Percentiles rank a stretch among this genome's conserved stretches.
Conservation (phyloP, 2,113 vertebrate genomes). For the Furnarius figulus region DNA sequence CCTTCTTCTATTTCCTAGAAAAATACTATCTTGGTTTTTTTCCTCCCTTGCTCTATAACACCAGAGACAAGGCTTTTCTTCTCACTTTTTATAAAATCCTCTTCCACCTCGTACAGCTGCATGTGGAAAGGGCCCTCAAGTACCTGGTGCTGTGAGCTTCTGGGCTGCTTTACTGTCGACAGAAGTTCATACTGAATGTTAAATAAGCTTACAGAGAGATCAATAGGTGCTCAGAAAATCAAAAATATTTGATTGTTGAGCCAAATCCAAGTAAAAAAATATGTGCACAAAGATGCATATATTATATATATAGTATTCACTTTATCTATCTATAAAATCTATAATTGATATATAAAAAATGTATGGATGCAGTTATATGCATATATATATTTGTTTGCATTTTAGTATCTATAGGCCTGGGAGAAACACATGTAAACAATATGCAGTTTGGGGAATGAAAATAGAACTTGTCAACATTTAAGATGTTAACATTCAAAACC, state of each 20-base stretch:
- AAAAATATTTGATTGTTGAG: background rate
- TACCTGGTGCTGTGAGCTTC: background rate
- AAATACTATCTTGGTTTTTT: background rate
- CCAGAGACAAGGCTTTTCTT: background rate
- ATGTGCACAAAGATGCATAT: background rate
- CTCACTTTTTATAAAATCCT: background rate
- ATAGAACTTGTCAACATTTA: slow-evolving; percentile 6
- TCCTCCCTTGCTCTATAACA: background rate
- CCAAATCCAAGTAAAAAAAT: background rate
- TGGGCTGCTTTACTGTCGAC: background rate
- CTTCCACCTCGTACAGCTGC: background rate
- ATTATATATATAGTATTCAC: background rate
- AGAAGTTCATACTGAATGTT: background rate
- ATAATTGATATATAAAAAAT: background rate
- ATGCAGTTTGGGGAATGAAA: background rate
- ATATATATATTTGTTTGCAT: background rate
- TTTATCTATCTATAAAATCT: background rate
- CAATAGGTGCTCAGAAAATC: background rate
- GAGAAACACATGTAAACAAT: slow-evolving; percentile 23
- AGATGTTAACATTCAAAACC: slow-evolving; percentile 29
- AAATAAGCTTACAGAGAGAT: background rate
- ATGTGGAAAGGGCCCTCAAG: background rate
- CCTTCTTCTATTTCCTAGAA: background rate
- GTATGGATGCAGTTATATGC: background rate
- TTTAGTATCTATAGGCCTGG: background rate